phyloP scores from a whole-genome alignment of 2,113 vertebrate species.

The Phylloscopus trochiloides region DNA sequence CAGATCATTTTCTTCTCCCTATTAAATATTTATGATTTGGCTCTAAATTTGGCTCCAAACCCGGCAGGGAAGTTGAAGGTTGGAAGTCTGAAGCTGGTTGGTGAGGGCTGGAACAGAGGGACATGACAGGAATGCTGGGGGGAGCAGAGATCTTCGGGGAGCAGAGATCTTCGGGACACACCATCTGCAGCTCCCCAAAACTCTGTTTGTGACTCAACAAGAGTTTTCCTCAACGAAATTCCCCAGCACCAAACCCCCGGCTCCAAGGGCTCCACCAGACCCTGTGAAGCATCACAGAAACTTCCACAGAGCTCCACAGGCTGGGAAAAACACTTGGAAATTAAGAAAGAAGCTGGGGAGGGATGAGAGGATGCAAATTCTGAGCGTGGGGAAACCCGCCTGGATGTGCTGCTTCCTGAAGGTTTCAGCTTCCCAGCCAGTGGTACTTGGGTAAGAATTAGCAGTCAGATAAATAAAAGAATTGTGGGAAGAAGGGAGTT shows the following conservation, averaged over 20 bases:
- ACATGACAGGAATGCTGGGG: not conserved
- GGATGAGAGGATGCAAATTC: not conserved
- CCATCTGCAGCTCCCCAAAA: not conserved
- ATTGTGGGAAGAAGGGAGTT: not conserved
- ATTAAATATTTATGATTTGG: not conserved
- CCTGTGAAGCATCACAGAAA: not conserved
- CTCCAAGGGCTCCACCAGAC: accelerated
- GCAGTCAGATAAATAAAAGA: not conserved
- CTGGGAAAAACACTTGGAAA: not conserved
- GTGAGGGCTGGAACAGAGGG: not conserved
- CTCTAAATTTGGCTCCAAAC: not conserved
- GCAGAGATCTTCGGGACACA: not conserved
- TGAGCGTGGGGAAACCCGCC: not conserved
- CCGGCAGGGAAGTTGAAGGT: not conserved
- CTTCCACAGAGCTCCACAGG: not conserved
- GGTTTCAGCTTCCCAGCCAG: not conserved
- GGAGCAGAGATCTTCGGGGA: accelerated
- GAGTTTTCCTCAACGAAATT: not conserved
- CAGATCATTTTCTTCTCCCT: accelerated
- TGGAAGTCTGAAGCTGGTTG: accelerated
- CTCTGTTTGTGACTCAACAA: accelerated
- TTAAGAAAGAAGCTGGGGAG: not conserved
- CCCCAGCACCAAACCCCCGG: not conserved
- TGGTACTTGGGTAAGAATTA: not conserved
- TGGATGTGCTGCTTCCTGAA: accelerated